A percentile compares a stretch with the other conserved stretches of the same genome.
Conservation (phyloP, 2,113 vertebrate genomes). For the Rhinoderma darwinii region DNA sequence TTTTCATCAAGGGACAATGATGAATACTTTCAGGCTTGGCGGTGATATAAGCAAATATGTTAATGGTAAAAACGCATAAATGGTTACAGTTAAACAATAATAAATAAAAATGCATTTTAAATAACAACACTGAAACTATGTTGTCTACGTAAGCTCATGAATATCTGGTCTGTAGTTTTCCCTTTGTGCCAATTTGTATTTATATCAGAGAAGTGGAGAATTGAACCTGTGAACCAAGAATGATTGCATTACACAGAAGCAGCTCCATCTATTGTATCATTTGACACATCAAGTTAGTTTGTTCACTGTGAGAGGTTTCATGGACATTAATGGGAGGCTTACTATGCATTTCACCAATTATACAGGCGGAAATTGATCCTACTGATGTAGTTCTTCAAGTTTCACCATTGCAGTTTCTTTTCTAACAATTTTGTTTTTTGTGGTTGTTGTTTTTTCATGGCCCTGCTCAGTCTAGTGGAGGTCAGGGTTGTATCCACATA, state of each 20-base stretch:
- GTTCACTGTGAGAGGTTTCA: constrained; percentile 5
- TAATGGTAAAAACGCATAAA: not conserved
- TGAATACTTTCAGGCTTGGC: not conserved
- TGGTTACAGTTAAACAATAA: not conserved
- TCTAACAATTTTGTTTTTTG: not conserved
- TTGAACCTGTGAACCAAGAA: constrained; percentile 33
- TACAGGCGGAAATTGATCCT: not conserved
- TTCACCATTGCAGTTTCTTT: not conserved
- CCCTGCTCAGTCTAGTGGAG: not conserved
- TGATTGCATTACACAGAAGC: constrained; percentile 41
- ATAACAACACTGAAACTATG: not conserved
- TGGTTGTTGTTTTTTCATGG: not conserved
- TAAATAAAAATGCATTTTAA: not conserved
- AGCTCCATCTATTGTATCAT: constrained; percentile 32
- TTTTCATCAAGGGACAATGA: not conserved
- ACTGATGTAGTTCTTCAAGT: not conserved
- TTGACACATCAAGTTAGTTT: constrained; percentile 23
- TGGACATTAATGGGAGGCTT: not conserved
- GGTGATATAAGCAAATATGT: not conserved
- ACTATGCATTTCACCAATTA: constrained; percentile 35
- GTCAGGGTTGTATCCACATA: too few relatives aligned
- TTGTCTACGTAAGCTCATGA: not conserved
- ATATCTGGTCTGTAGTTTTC: not conserved
- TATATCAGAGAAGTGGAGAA: constrained; percentile 17
- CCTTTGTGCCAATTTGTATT: constrained; percentile 26